A percentile compares a stretch with the other conserved stretches of the same genome.
These are phyloP conservation scores for Clarias macrocephalus DNA, from an alignment of 2,113 vertebrate genomes.

Conservation along the genomic window DNA sequence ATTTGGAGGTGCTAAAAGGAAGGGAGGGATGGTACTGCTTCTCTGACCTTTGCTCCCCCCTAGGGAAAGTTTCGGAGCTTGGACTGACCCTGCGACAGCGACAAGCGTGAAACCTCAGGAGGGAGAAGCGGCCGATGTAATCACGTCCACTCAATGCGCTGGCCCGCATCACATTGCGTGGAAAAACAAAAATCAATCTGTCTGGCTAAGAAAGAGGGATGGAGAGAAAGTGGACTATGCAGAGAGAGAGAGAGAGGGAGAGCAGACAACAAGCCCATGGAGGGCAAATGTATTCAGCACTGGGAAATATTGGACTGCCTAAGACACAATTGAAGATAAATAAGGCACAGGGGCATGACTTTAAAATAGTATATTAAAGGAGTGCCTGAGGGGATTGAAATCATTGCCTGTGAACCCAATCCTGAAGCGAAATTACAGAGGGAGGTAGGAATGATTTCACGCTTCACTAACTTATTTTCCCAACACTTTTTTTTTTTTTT, in stretches of 20 bases:
- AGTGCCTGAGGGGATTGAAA: constrained; percentile 56
- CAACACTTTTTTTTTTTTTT: constrained; percentile 44
- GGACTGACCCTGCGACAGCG: constrained; percentile 32
- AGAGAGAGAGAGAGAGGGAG: constrained; percentile 3
- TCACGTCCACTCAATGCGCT: constrained; percentile 50
- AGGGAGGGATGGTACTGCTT: constrained; percentile 16
- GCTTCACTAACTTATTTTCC: constrained; percentile 57
- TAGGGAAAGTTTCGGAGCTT: constrained; percentile 31
- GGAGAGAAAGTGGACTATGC: constrained; percentile 2
- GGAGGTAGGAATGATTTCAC: constrained; percentile 58
- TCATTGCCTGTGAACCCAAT: constrained; percentile 59
- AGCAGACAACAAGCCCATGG: constrained; percentile 42
- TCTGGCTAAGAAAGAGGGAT: constrained; percentile 25
- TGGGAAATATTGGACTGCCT: constrained; percentile 56
- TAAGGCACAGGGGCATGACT: constrained; percentile 59
- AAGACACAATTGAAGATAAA: constrained; percentile 62
- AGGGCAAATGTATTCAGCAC: constrained; percentile 56
- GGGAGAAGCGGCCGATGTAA: constrained; percentile 54
- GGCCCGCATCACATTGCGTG: constrained; percentile 29
- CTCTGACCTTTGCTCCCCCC: constrained; percentile 36
- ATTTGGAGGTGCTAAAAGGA: constrained; percentile 16
- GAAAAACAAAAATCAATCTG: constrained; percentile 60
- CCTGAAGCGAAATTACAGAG: constrained; percentile 57
- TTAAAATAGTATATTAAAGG: constrained; percentile 62
- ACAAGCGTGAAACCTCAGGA: constrained; percentile 44